Percentiles rank a stretch among this genome's conserved stretches.
These are phyloP conservation scores for Alexandromys fortis DNA, from an alignment of 2,113 vertebrate genomes.

Conservation along the genomic window DNA sequence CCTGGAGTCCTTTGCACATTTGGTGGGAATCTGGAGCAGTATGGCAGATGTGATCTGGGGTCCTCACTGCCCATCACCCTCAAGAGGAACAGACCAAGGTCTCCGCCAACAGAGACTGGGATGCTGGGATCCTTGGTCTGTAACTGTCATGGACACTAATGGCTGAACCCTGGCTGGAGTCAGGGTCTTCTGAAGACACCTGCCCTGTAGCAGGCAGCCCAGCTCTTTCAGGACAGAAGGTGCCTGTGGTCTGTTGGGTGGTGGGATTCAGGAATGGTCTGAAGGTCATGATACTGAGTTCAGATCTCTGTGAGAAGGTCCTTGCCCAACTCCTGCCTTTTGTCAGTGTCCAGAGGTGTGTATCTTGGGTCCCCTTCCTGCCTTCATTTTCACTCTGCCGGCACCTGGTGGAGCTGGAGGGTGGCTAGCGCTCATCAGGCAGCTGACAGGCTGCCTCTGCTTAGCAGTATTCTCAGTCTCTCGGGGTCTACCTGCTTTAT, in stretches of 20 bases:
- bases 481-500: neutral
- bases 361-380: neutral
- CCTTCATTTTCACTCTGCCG: neutral
- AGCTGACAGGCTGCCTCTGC: neutral
- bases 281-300: neutral
- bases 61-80: neutral
- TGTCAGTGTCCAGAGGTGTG: neutral
- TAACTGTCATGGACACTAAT: neutral
- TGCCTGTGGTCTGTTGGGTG: neutral
- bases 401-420: neutral
- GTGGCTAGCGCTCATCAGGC: neutral
- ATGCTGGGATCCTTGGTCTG: neutral
- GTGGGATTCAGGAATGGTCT: neutral
- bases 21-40: neutral
- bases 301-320: neutral
- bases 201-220: too few relatives aligned
- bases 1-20: neutral
- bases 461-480: neutral
- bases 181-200: neutral
- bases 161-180: neutral
- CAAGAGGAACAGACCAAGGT: neutral
- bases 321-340: neutral
- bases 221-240: neutral
- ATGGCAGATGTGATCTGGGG: too few relatives aligned
- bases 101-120: neutral